Evolutionary conservation across 2,888 invertebrate species (phyloP).

Genomic region (Lepetodrilus schrolli): DNA sequence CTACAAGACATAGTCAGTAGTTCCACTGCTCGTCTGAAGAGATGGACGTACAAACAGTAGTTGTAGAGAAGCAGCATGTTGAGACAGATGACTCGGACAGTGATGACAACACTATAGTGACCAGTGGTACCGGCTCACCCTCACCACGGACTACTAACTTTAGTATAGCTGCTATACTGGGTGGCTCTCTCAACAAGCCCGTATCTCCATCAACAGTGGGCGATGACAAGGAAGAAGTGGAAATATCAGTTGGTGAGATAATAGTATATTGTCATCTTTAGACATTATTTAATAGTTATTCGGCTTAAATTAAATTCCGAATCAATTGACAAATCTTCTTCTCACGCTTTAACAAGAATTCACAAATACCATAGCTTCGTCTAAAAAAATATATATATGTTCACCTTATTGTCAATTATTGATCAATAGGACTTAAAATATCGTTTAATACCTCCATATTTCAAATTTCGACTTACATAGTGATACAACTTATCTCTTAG

Average conservation of each 20-base stretch:
- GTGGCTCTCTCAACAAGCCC: not conserved
- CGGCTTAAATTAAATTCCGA: too few species aligned
- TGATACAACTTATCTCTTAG: too few species aligned
- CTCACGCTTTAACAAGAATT: too few species aligned
- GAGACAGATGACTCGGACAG: not conserved
- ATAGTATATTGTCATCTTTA: too few species aligned
- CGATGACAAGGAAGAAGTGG: not conserved
- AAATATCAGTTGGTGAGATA: not conserved
- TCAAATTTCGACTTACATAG: too few species aligned
- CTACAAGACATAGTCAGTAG: too few species aligned
- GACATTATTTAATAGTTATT: not conserved
- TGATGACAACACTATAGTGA: conserved; percentile 1
- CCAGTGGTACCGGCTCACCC: not conserved
- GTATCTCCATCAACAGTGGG: not conserved
- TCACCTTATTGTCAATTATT: too few species aligned
- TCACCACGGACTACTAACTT: conserved; percentile 27
- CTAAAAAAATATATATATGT: too few species aligned
- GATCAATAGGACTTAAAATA: too few species aligned
- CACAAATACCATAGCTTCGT: too few species aligned
- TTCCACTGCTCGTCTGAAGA: not conserved
- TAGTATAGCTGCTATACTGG: conserved; percentile 25
- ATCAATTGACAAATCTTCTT: too few species aligned
- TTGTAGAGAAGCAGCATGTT: not conserved
- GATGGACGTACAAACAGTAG: conserved; percentile 1
- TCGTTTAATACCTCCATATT: too few species aligned